phyloP scores from a whole-genome alignment of 2,888 invertebrate species.

The Leuctra nigra region DNA sequence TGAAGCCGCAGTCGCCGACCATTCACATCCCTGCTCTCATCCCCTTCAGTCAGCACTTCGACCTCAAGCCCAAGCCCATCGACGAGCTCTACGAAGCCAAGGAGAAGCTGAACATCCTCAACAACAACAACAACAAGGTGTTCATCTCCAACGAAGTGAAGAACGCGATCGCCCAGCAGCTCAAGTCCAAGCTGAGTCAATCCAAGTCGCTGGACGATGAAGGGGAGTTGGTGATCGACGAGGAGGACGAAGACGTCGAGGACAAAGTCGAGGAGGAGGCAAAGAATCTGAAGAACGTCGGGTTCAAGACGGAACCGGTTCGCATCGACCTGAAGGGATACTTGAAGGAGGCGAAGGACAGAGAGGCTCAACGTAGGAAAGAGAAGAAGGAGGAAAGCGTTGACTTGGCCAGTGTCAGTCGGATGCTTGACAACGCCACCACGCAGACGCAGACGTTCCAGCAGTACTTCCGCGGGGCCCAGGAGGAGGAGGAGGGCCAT shows the following conservation, averaged over 20 bases:
- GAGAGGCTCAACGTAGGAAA: not conserved
- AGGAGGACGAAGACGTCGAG: conserved; percentile 44
- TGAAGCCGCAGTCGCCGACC: conserved; percentile 1
- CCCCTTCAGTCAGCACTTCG: not conserved
- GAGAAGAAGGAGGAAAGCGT: conserved; percentile 41
- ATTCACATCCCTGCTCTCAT: not conserved
- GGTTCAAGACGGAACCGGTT: conserved; percentile 42
- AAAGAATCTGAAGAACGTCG: conserved; percentile 36
- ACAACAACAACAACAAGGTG: conserved; percentile 22
- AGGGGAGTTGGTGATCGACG: conserved; percentile 56
- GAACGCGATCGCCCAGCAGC: conserved; percentile 71
- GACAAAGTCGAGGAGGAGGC: conserved; percentile 48
- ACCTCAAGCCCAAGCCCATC: conserved; percentile 13
- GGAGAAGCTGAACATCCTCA: conserved; percentile 25
- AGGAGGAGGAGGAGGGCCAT: conserved; percentile 34
- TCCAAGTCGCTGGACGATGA: conserved; percentile 19
- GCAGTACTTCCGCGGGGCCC: conserved; percentile 50
- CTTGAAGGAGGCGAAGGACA: conserved; percentile 18
- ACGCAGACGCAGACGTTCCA: conserved; percentile 53
- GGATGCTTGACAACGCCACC: conserved; percentile 67
- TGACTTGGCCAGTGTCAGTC: conserved; percentile 72
- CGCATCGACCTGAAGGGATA: conserved; percentile 12
- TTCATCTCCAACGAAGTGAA: conserved; percentile 60
- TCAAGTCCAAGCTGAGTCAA: conserved; percentile 44
- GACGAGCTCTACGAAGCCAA: conserved; percentile 26